phyloP scores from a whole-genome alignment of 2,113 vertebrate genomes.

The Phrynosoma blainvillii region DNA sequence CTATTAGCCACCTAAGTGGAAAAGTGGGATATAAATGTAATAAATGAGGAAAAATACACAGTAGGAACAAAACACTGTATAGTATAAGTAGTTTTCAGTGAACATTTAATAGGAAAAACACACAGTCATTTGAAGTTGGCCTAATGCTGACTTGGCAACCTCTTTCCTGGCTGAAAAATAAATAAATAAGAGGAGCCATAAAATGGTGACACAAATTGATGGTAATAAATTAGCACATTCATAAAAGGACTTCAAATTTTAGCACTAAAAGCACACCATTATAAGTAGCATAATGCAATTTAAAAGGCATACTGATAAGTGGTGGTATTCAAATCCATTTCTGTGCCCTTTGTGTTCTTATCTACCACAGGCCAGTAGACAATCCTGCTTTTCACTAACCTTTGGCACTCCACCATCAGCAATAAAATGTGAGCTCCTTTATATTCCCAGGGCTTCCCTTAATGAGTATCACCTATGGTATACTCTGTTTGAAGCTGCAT shows the following conservation, averaged over 20 bases:
- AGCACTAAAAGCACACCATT: constrained; percentile 74
- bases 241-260: constrained; percentile 70
- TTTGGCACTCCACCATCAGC: constrained; percentile 76
- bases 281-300: constrained; percentile 69
- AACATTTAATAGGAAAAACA: constrained; percentile 48
- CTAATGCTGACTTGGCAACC: constrained; percentile 65
- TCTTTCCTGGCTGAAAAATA: constrained; percentile 47
- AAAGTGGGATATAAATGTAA: not conserved
- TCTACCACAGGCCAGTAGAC: constrained; percentile 76
- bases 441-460: constrained; percentile 45
- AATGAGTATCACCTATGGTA: constrained; percentile 76
- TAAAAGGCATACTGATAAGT: constrained; percentile 77
- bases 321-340: constrained; percentile 75
- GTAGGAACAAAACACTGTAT: constrained; percentile 32
- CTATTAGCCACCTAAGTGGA: not conserved
- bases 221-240: constrained; percentile 77
- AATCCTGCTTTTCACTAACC: constrained; percentile 79
- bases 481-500: constrained; percentile 52
- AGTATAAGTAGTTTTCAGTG: constrained; percentile 42
- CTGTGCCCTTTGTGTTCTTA: constrained; percentile 80
- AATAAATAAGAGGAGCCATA: constrained; percentile 53
- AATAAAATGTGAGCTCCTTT: constrained; percentile 56
- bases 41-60: constrained; percentile 16
- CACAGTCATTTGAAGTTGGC: constrained; percentile 50
- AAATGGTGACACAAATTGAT: constrained; percentile 73